A percentile compares a stretch with the other conserved stretches of the same genome.
Evolutionary conservation across 2,888 invertebrate species (phyloP).

Genomic region (Portevinia maculata): DNA sequence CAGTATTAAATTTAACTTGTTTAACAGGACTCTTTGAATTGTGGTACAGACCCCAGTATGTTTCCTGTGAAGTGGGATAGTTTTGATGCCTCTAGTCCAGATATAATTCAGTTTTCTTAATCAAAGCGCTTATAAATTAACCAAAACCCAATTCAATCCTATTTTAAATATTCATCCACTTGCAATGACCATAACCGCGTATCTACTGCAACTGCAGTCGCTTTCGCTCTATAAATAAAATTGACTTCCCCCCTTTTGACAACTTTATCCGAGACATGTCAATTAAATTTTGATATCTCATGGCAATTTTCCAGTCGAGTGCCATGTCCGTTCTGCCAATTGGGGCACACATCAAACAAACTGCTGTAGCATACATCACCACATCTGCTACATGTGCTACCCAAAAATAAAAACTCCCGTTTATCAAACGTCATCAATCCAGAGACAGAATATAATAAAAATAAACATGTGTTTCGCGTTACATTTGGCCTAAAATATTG

Average conservation of each 20-base stretch:
- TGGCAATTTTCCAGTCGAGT: slow-evolving; percentile 68
- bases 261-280: slow-evolving; percentile 59
- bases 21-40: no score
- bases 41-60: no score
- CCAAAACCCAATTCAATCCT: neutral
- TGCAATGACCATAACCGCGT: neutral
- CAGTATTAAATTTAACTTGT: no score
- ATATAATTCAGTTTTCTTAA: no score
- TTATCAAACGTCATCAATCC: slow-evolving; percentile 37
- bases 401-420: neutral
- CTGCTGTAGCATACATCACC: slow-evolving; percentile 19
- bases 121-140: no score
- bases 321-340: slow-evolving; percentile 47
- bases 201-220: neutral
- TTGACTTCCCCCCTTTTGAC: slow-evolving; percentile 25
- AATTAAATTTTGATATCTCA: slow-evolving; percentile 67
- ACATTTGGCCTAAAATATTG: slow-evolving; percentile 56
- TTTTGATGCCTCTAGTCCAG: no score
- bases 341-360: slow-evolving; percentile 44
- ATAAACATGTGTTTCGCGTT: slow-evolving; percentile 60
- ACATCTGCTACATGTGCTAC: slow-evolving; percentile 57
- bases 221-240: slow-evolving; percentile 22
- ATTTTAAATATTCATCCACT: neutral
- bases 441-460: neutral
- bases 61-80: no score